These are phyloP conservation scores for Emydocephalus ijimae DNA, from an alignment of 2,113 vertebrate genomes.

Conservation along the genomic window DNA sequence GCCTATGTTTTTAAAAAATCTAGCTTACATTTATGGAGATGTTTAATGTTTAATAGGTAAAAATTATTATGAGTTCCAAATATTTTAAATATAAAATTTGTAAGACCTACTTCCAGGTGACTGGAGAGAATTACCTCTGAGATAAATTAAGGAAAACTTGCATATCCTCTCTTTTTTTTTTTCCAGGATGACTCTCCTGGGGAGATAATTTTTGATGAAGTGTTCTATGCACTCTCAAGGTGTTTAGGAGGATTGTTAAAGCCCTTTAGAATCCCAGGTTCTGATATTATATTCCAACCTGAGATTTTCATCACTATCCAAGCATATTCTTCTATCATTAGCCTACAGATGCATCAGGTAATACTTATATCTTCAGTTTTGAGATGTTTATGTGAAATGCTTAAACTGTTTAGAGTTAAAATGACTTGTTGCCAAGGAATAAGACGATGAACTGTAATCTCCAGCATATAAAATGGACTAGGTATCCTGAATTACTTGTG, in stretches of 20 bases:
- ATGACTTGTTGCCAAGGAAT: neutral
- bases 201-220: slow-evolving; percentile 96
- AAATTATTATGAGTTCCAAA: neutral
- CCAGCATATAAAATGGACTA: neutral
- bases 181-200: slow-evolving; percentile 92
- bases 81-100: neutral
- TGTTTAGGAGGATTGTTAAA: slow-evolving; percentile 86
- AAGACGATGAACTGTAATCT: neutral
- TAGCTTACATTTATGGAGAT: neutral
- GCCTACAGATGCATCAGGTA: slow-evolving; percentile 93
- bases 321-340: slow-evolving; percentile 94
- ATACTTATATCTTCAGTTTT: neutral
- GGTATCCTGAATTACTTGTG: neutral
- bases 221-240: slow-evolving; percentile 89
- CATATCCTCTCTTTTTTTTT: slow-evolving; percentile 8
- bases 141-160: neutral
- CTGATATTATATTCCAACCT: slow-evolving; percentile 84
- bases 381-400: fast-evolving
- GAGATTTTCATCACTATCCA: slow-evolving; percentile 96
- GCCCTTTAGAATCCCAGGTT: slow-evolving; percentile 90
- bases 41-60: neutral
- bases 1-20: neutral
- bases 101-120: fast-evolving
- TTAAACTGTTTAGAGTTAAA: fast-evolving
- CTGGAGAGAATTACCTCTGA: neutral